Percentiles rank a stretch among this genome's conserved stretches.
Evolutionary conservation across 64 coral and sea anemone genomes (phyloP).

Genomic region (Pachyseris speciosa): DNA sequence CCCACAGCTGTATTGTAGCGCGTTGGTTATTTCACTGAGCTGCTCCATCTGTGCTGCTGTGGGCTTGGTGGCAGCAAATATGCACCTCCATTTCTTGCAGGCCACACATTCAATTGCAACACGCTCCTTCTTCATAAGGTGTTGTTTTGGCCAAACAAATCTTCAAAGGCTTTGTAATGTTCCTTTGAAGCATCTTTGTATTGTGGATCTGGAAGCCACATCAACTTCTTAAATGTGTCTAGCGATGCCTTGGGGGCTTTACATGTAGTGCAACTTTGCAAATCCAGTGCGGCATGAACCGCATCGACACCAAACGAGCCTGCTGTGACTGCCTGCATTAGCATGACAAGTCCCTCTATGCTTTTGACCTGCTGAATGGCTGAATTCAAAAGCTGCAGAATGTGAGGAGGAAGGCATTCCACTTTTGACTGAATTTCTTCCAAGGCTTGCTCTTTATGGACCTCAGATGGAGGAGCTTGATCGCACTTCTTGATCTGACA

Average conservation of each 20-base stretch:
- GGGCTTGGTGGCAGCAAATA: constrained; percentile 29
- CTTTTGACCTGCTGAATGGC: constrained; percentile 48
- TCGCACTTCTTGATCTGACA: constrained; percentile 47
- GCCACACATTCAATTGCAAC: constrained; percentile 28
- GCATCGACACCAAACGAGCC: constrained; percentile 1
- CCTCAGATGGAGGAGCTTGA: constrained; percentile 54
- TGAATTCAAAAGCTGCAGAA: neutral
- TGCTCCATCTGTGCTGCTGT: constrained; percentile 32
- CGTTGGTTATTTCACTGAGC: constrained; percentile 33
- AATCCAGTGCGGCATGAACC: constrained; percentile 1
- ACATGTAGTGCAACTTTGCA: constrained; percentile 15
- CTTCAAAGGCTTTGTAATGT: constrained; percentile 12
- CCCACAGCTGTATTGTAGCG: constrained; percentile 39
- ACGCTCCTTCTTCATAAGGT: constrained; percentile 26
- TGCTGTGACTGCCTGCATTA: neutral
- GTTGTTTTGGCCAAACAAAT: constrained; percentile 5
- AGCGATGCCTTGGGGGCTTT: constrained; percentile 46
- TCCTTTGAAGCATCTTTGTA: constrained; percentile 46
- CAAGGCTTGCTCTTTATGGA: constrained; percentile 41
- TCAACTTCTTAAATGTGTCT: constrained; percentile 27
- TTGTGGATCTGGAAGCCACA: constrained; percentile 43
- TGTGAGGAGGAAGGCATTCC: constrained; percentile 32
- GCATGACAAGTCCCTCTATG: constrained; percentile 43
- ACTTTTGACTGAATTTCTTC: constrained; percentile 31
- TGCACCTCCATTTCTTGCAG: constrained; percentile 41